phyloP scores from a whole-genome alignment of 2,797 vertebrate genomes.

The Leptatherina wallacei region DNA sequence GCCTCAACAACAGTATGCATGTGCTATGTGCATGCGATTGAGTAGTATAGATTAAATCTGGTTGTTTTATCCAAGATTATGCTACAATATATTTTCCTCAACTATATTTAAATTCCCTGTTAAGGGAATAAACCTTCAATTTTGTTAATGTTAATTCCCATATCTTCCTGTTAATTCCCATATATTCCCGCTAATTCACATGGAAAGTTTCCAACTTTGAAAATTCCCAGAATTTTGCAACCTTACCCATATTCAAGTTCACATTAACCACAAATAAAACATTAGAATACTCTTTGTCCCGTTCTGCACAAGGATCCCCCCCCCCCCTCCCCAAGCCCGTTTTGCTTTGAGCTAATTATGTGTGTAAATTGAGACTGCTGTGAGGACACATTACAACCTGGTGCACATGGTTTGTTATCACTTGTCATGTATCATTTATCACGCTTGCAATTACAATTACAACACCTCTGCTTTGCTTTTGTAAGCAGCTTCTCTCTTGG shows the following conservation, averaged over 20 bases:
- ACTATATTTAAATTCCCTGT: too few species aligned
- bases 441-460: slow-evolving; percentile 52
- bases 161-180: too few species aligned
- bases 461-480: slow-evolving; percentile 45
- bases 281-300: neutral
- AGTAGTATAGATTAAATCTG: too few species aligned
- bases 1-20: too few species aligned
- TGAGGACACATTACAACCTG: slow-evolving; percentile 57
- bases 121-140: too few species aligned
- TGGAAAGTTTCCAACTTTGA: too few species aligned
- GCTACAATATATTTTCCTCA: too few species aligned
- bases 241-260: slow-evolving; percentile 9
- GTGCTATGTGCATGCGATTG: too few species aligned
- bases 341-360: slow-evolving; percentile 58
- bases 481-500: slow-evolving; percentile 39
- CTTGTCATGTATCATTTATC: slow-evolving; percentile 66
- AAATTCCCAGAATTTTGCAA: too few species aligned
- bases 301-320: neutral
- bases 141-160: too few species aligned
- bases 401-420: slow-evolving; percentile 61
- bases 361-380: slow-evolving; percentile 65
- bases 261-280: slow-evolving; percentile 16
- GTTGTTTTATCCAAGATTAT: too few species aligned
- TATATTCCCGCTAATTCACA: too few species aligned
- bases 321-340: slow-evolving; percentile 3